Evolutionary conservation across 2,113 vertebrate genomes (phyloP).

Genomic region (Hemichromis elongatus): DNA sequence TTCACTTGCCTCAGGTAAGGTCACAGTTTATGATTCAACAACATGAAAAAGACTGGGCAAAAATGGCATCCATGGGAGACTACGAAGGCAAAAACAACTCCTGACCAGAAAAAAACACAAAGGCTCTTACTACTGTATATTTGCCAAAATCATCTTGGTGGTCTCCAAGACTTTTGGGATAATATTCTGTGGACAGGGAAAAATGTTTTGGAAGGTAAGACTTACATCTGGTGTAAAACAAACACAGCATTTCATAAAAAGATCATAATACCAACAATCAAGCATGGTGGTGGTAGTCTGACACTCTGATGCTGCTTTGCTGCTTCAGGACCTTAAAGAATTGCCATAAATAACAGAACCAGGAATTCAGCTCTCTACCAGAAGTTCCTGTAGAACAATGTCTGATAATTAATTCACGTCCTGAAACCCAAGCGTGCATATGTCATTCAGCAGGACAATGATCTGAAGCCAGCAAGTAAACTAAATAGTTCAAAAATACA

Average conservation of each 20-base stretch:
- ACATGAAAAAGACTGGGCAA: background rate
- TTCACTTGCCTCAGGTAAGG: background rate
- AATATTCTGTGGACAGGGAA: background rate
- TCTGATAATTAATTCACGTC: background rate
- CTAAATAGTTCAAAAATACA: background rate
- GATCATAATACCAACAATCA: background rate
- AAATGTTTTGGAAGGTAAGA: background rate
- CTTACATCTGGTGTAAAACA: background rate
- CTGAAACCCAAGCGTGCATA: background rate
- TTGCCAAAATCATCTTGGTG: background rate
- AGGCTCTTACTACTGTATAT: background rate
- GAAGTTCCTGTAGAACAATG: background rate
- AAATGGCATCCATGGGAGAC: background rate
- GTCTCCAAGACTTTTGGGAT: background rate
- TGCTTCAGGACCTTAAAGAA: background rate
- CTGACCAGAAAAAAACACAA: background rate
- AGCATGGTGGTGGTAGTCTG: background rate
- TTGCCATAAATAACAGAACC: background rate
- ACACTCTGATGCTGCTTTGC: background rate
- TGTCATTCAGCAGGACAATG: background rate
- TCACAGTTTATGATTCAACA: background rate
- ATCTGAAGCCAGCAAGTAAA: background rate
- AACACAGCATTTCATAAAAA: background rate
- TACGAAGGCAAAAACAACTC: background rate
- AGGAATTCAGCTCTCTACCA: background rate